Percentiles rank a stretch among this genome's conserved stretches.
These are phyloP conservation scores for Coptodon bakossiorum DNA, from an alignment of 2,113 vertebrate species.

Conservation along the genomic window DNA sequence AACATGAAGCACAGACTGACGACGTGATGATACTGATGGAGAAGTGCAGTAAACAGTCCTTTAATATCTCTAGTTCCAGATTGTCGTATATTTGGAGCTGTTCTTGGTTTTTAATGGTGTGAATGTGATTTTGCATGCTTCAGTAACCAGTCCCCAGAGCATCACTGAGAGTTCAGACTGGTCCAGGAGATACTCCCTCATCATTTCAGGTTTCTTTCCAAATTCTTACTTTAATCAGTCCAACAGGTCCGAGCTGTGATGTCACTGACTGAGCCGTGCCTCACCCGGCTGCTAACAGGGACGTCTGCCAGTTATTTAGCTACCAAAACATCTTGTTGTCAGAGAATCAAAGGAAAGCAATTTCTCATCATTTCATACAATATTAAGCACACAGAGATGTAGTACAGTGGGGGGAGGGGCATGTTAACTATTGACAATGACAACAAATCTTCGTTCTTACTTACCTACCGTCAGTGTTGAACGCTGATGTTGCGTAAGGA, in stretches of 20 bases:
- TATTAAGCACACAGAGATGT: background rate
- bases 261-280: background rate
- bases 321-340: background rate
- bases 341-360: background rate
- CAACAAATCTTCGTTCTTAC: background rate
- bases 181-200: background rate
- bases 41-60: background rate
- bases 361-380: background rate
- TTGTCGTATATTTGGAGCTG: background rate
- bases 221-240: background rate
- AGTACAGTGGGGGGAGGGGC: background rate
- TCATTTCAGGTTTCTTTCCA: background rate
- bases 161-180: background rate
- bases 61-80: background rate
- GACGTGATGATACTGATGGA: background rate
- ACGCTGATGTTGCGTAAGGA: constrained; percentile 56
- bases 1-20: background rate
- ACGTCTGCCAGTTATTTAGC: background rate
- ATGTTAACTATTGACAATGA: background rate
- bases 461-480: constrained; percentile 3
- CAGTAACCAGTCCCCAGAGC: background rate
- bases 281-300: background rate
- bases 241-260: background rate
- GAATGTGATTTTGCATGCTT: background rate
- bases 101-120: background rate